Evolutionary conservation across 1,140 invertebrate genomes (phyloP).

Genomic region (Rhyacophila brunnea): DNA sequence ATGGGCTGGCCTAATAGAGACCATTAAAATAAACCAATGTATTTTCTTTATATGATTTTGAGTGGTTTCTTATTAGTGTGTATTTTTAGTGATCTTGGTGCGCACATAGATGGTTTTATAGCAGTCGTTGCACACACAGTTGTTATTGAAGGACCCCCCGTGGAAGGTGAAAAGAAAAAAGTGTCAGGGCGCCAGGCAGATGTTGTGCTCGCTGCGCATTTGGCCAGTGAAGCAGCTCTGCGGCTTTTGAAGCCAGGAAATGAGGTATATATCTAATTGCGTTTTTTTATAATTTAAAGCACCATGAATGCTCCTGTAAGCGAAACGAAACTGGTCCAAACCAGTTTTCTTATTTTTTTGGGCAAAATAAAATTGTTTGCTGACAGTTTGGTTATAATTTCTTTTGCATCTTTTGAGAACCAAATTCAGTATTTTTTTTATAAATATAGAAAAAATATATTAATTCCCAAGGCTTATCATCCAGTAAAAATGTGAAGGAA

Average conservation of each 20-base stretch:
- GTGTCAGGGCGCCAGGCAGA: conserved; percentile 88
- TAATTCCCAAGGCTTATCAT: too few species aligned
- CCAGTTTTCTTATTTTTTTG: too few species aligned
- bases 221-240: conserved; percentile 91
- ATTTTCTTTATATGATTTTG: not conserved
- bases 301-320: too few species aligned
- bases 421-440: too few species aligned
- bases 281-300: too few species aligned
- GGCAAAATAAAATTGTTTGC: too few species aligned
- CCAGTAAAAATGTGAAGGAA: too few species aligned
- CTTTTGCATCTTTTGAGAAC: too few species aligned
- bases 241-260: conserved; percentile 88
- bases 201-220: conserved; percentile 92
- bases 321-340: too few species aligned
- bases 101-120: conserved; percentile 98
- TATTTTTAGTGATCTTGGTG: conserved; percentile 86
- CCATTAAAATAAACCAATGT: not conserved
- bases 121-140: conserved; percentile 97
- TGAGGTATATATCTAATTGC: conserved; percentile 72
- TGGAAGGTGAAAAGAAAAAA: conserved; percentile 67
- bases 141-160: conserved; percentile 75
- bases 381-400: too few species aligned
- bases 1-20: not conserved
- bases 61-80: too few species aligned
- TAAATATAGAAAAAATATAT: too few species aligned